A percentile compares a stretch with the other conserved stretches of the same genome.
Conservation (phyloP, 2,113 vertebrate species). For the Melanostigma gelatinosum region DNA sequence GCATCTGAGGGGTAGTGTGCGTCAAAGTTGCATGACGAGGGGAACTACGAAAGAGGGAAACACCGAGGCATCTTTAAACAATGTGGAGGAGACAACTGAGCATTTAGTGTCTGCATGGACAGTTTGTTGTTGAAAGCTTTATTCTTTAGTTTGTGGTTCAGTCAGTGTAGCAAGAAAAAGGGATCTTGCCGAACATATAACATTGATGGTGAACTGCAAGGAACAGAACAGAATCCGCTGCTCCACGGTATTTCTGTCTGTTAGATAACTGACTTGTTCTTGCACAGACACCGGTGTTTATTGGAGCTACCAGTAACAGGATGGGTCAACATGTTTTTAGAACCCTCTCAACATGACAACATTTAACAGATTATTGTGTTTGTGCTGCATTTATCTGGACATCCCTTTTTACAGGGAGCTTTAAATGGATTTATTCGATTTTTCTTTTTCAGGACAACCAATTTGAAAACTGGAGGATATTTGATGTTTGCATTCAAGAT, state of each 20-base stretch:
- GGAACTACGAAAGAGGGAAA: constrained; percentile 32
- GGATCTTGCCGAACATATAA: neutral
- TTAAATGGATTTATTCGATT: neutral
- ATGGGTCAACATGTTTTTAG: neutral
- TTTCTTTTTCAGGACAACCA: neutral
- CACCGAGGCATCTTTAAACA: constrained; percentile 53
- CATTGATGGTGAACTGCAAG: constrained; percentile 2
- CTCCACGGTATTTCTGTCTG: neutral
- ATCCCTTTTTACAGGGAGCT: neutral
- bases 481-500: neutral
- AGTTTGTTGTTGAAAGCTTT: constrained; percentile 17
- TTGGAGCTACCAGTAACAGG: neutral
- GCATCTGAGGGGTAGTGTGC: constrained; percentile 34
- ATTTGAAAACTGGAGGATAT: neutral
- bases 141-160: constrained; percentile 21
- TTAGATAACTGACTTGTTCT: neutral
- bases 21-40: constrained; percentile 68
- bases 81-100: constrained; percentile 30
- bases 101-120: constrained; percentile 13
- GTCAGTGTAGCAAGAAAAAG: constrained; percentile 1
- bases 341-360: neutral
- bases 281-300: neutral
- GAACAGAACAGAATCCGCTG: constrained; percentile 2
- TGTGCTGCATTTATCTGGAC: neutral
- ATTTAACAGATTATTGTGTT: no score